phyloP scores from a whole-genome alignment of 2,113 vertebrate species.

The Carollia perspicillata region DNA sequence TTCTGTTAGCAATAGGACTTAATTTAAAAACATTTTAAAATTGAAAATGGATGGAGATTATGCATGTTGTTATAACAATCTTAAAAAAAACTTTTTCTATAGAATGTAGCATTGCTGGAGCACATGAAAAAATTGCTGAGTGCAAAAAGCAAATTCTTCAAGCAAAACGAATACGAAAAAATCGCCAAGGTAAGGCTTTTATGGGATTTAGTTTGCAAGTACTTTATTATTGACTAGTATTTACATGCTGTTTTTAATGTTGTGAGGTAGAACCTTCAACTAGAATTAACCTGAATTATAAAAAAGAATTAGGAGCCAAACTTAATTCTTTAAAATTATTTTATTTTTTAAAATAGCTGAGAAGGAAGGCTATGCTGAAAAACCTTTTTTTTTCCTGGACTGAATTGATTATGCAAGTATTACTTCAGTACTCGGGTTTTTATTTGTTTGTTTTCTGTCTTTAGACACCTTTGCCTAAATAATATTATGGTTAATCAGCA shows the following conservation, averaged over 20 bases:
- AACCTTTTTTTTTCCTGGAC: neutral
- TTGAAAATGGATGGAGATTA: slow-evolving; percentile 24
- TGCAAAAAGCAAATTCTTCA: slow-evolving; percentile 98
- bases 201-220: slow-evolving; percentile 1
- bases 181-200: slow-evolving; percentile 92
- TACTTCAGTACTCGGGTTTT: neutral
- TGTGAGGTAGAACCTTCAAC: neutral
- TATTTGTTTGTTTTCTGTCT: neutral
- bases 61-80: neutral
- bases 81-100: slow-evolving; percentile 37
- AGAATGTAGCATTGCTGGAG: slow-evolving; percentile 95
- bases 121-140: slow-evolving; percentile 97
- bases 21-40: slow-evolving; percentile 41
- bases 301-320: slow-evolving; percentile 31
- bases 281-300: slow-evolving; percentile 1
- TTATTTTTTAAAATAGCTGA: slow-evolving; percentile 24
- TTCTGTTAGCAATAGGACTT: slow-evolving; percentile 14
- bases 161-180: slow-evolving; percentile 98
- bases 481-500: neutral
- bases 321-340: slow-evolving; percentile 29
- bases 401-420: slow-evolving; percentile 1
- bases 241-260: slow-evolving; percentile 39
- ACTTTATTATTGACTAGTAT: slow-evolving; percentile 26
- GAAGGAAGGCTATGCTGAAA: neutral
- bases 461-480: neutral